These are phyloP conservation scores for Salvelinus fontinalis DNA, from an alignment of 2,113 vertebrate species.

Conservation along the genomic window DNA sequence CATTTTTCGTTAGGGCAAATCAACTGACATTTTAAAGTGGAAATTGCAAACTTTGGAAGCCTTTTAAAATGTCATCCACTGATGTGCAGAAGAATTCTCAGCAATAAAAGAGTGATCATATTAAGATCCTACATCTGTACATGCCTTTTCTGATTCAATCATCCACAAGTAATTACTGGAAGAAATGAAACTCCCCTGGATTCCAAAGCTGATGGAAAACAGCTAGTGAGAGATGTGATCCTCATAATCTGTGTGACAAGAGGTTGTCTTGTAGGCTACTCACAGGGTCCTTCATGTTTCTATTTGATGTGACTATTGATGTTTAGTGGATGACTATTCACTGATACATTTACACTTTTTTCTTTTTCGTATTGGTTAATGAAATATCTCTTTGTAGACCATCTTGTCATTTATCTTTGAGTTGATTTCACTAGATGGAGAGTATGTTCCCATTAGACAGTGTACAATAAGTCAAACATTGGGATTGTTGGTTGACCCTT, in stretches of 20 bases:
- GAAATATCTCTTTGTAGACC: background rate
- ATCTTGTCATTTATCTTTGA: background rate
- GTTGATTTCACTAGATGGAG: background rate
- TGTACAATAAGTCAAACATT: background rate
- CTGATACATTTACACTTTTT: too few relatives aligned
- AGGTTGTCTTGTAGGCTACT: slow-evolving; percentile 17
- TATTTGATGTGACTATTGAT: background rate
- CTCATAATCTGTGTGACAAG: slow-evolving; percentile 32
- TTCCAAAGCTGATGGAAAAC: slow-evolving; percentile 32
- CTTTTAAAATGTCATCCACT: too few relatives aligned
- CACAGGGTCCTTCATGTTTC: background rate
- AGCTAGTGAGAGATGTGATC: slow-evolving; percentile 28
- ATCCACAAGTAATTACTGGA: slow-evolving; percentile 46
- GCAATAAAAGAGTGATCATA: too few relatives aligned
- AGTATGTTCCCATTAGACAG: background rate
- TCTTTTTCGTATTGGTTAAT: too few relatives aligned
- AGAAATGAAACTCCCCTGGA: slow-evolving; percentile 26
- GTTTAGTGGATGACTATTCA: background rate
- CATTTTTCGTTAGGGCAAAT: too few relatives aligned
- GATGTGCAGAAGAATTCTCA: too few relatives aligned
- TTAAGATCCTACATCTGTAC: slow-evolving; percentile 13
- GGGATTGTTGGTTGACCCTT: too few relatives aligned
- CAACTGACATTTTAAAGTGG: too few relatives aligned
- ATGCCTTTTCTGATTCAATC: slow-evolving; percentile 57
- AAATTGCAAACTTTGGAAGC: too few relatives aligned